Evolutionary conservation across 2,888 invertebrate genomes (phyloP), one percentile per base, ranked within the genome.

Genomic region (Phytoseiulus persimilis): DNA sequence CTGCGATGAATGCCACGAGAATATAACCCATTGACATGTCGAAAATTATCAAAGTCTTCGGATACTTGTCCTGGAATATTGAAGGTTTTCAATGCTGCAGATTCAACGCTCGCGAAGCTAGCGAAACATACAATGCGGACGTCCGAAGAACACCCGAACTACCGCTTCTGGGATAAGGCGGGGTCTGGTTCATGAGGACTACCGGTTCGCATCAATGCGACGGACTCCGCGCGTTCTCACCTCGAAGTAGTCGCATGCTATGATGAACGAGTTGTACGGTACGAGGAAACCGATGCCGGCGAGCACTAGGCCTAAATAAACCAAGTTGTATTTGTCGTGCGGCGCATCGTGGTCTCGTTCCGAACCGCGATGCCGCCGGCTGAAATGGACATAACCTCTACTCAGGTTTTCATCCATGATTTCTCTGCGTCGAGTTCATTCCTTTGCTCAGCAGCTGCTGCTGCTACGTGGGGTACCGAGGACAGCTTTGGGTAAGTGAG

Each of bases 21-120:
- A 97, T 97, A 93, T 97, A 97, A 83, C 97, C 96, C 91, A 96
- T 94, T 28, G 96, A 96, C 96, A 97, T 96, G 93, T 97, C 97
- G 92, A 97, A 96, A 92, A 97, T 95, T 91, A 97, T 96, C 0
- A 96, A 96, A 0, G 96, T 95, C 90, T 95, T 95, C 0, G 96
- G 96, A 93, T 96, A 97, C 91, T 95, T 95, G 32, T 94, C 94
- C 93, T 96, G 96, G 94, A 96, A 97, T 9, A 31, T 14, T 23
- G 83, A 33, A 9, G 18, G 31, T 28, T 18, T 11, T 65, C 28
- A 28, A 23, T 28, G 9, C 23, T 2, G 65, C 1, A 65, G 28
- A 3, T 18, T 65, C 9, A 28, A 65, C 65, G 5, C 11, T 23
- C 65, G 39, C 39, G 9, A 39, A 9, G 39, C 9, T 9, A 9